Base-by-base conservation (phyloP, 2,113 vertebrate genomes). In the Sinosuthora webbiana region DNA sequence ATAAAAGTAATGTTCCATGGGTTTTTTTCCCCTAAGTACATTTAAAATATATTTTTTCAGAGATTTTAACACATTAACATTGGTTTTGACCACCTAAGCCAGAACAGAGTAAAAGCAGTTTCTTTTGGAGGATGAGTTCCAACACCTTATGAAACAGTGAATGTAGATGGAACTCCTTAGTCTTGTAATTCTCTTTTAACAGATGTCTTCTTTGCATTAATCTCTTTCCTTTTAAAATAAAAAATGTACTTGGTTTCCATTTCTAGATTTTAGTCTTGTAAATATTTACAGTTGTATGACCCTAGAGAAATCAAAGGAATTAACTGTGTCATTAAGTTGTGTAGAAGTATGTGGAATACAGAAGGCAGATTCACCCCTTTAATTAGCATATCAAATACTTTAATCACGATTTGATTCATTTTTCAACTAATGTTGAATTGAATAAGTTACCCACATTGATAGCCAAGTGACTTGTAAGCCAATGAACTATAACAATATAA, bases 301-400 rank as follows among this genome's bases (percentile, higher is more conserved):
- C 27, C 31, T 57, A 70, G 4, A 68, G 56, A 75, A 93, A 84
- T 78, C 25, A 87, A 91, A 92, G 7, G 42, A 78, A 52, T 6
- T 79, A 37, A 57, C 59, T 39, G 42, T 25, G 52, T 74, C 42
- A 45, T 55, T 80, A 63, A 74, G 12, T 67, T 94, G 20, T 52
- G 35, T 50, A 7, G 64, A 79, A 75, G 13, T 53, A 74, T 18
- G 6, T 64, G 41, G 44, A 85, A 73, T 53, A 60, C 45, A 68
- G 65, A 87, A 77, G 44, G 57, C 53, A 82, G 53, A 76, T 28
- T 82, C 69, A 79, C 4, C 28, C 37, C 9, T 89, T 78, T 56
- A 60, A 91, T 96, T 76, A 95, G 9, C 12, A 68, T 83, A 90
- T 85, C 75, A 79, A 90, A 52, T 28, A 78, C 21, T 85, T 93